Percentiles rank a stretch among this genome's conserved stretches.
Evolutionary conservation across 2,888 invertebrate species (phyloP).

Genomic region (Meganola albula): DNA sequence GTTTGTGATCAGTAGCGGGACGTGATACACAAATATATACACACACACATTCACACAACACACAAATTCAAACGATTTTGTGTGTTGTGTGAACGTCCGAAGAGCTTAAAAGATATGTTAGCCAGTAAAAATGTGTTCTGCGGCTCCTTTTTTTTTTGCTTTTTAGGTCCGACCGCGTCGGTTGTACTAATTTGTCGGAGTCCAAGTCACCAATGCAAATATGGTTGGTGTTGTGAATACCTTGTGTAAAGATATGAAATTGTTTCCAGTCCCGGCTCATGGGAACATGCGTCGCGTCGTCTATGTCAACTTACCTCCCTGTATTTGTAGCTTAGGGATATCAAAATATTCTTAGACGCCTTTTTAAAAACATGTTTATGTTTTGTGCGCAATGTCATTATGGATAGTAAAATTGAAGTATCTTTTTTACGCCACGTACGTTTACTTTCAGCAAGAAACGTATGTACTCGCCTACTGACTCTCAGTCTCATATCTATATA

Average conservation of each 20-base stretch:
- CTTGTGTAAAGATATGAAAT: constrained; percentile 72
- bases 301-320: no score
- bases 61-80: constrained; percentile 8
- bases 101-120: constrained; percentile 5
- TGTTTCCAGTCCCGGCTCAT: constrained; percentile 62
- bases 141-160: constrained; percentile 45
- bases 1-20: constrained; percentile 52
- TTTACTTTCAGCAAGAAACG: no score
- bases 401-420: no score
- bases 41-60: constrained; percentile 5
- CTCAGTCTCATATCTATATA: no score
- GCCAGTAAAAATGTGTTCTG: constrained; percentile 18
- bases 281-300: constrained; percentile 49
- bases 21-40: constrained; percentile 27
- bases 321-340: constrained; percentile 21
- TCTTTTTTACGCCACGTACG: no score
- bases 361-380: no score
- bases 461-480: no score
- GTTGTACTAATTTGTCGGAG: constrained; percentile 65
- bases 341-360: no score
- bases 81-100: constrained; percentile 20
- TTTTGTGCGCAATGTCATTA: no score
- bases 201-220: constrained; percentile 73
- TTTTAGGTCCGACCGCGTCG: constrained; percentile 42
- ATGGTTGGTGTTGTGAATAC: constrained; percentile 63